Evolutionary conservation across 2,797 vertebrate genomes (phyloP).

Genomic region (Rhinogobio ventralis): DNA sequence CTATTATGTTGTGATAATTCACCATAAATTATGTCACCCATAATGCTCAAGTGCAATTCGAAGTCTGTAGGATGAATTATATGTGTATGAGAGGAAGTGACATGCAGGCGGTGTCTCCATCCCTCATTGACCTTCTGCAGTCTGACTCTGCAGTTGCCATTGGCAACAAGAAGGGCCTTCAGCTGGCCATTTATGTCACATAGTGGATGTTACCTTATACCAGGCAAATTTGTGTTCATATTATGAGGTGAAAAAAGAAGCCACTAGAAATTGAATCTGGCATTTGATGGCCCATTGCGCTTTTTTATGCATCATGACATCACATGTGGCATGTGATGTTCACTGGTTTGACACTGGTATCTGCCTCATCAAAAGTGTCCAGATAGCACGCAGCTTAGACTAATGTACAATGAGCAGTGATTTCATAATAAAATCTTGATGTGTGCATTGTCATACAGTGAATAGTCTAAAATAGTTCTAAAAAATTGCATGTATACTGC

Average conservation of each 20-base stretch:
- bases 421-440: neutral
- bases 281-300: neutral
- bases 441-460: neutral
- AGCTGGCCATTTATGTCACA: neutral
- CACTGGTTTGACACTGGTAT: constrained; percentile 2
- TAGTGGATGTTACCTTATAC: neutral
- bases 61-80: constrained; percentile 31
- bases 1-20: neutral
- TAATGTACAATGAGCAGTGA: neutral
- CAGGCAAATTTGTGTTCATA: neutral
- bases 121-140: constrained; percentile 34
- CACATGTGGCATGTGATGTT: neutral
- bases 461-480: neutral
- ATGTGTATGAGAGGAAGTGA: neutral
- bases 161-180: constrained; percentile 14
- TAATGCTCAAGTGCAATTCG: neutral
- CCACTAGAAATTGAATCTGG: neutral
- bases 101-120: constrained; percentile 15
- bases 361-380: neutral
- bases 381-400: neutral
- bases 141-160: constrained; percentile 35
- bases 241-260: neutral
- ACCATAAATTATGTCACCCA: neutral
- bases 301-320: constrained; percentile 2
- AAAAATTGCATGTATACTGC: neutral